Evolutionary conservation across 1,140 invertebrate genomes (phyloP).

Genomic region (Drosophila repleta): DNA sequence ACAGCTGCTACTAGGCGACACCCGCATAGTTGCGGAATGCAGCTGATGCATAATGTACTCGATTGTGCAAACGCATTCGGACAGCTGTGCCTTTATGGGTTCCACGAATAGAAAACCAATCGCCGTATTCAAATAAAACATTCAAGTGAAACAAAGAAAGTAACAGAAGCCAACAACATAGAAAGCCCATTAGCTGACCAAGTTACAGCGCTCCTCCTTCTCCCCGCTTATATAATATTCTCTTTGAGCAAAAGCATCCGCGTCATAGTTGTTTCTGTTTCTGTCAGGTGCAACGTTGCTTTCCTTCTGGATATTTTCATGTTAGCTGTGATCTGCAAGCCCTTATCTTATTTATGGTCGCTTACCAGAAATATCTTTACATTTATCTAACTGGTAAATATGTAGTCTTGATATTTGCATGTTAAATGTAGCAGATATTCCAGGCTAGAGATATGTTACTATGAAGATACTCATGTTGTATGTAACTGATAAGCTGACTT

Average conservation of each 20-base stretch:
- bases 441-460: no score
- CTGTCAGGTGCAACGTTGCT: neutral
- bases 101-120: neutral
- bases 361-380: no score
- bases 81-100: neutral
- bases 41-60: slow-evolving; percentile 7
- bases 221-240: neutral
- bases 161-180: neutral
- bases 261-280: slow-evolving; percentile 28
- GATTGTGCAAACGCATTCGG: neutral
- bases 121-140: neutral
- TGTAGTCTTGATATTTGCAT: no score
- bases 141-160: neutral
- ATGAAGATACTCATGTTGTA: no score
- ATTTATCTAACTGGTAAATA: no score
- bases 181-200: no score
- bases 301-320: no score
- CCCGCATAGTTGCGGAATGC: neutral
- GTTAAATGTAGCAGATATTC: no score
- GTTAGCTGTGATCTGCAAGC: neutral
- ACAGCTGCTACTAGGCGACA: neutral
- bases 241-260: neutral
- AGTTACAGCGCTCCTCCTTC: no score
- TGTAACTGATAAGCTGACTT: neutral
- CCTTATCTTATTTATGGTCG: neutral